A percentile compares a stretch with the other conserved stretches of the same genome.
These are phyloP conservation scores for Neotoxoptera formosana DNA, from an alignment of 1,140 invertebrate genomes.

Conservation along the genomic window DNA sequence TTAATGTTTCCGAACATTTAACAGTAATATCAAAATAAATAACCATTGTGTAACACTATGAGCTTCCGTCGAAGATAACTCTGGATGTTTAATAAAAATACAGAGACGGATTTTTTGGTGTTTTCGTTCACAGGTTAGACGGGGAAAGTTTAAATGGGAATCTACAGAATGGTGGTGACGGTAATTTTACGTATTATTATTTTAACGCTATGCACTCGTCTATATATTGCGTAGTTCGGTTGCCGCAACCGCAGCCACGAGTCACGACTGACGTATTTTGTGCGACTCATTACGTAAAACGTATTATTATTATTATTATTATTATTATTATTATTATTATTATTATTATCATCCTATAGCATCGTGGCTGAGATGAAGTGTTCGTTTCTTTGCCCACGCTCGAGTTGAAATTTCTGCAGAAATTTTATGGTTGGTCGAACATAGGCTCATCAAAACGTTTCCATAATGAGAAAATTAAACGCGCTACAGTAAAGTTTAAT, in stretches of 20 bases:
- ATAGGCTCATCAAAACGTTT: background rate
- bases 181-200: background rate
- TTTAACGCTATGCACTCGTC: background rate
- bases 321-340: slow-evolving; percentile 9
- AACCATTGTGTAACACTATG: background rate
- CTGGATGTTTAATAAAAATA: background rate
- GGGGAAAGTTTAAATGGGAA: background rate
- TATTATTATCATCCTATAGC: background rate
- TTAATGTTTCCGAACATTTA: background rate
- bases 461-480: background rate
- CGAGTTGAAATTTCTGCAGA: background rate
- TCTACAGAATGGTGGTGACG: background rate
- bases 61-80: background rate
- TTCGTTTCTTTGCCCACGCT: background rate
- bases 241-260: background rate
- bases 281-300: background rate
- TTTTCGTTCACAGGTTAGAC: background rate
- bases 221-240: background rate
- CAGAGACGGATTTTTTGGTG: background rate
- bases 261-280: background rate
- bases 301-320: slow-evolving; percentile 8
- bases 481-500: slow-evolving; percentile 9
- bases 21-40: background rate
- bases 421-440: background rate
- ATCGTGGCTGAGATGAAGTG: background rate